Base-by-base conservation (phyloP, 2,888 invertebrate genomes). In the Agapostemon virescens region DNA sequence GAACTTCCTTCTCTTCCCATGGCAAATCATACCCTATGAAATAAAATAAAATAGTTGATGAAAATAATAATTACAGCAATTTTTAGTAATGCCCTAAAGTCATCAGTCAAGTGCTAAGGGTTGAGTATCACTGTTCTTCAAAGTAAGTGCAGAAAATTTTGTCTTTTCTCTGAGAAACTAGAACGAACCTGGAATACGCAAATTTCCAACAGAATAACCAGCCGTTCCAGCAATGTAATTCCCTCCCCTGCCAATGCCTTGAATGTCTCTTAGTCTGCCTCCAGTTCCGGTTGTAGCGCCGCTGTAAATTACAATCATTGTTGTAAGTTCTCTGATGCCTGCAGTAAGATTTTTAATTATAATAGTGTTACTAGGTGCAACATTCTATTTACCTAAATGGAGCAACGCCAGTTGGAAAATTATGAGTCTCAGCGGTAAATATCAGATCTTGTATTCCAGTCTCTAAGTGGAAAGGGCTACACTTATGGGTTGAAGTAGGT, bases 211-310 rank as follows among this genome's bases (percentile, higher is more conserved):
- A 82, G 97, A 97, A 93, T 99, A 99, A 2, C 99, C 99, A 26
- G 98, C 99, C 2, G 98, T 98, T 4, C 98, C 99, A 40, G 98
- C 99, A 84, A 98, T 97, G 0, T 98, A 97, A 90, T 98, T 95
- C 2, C 98, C 98, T 9, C 99, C 99, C 80, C 98, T 94, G 2
- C 99, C 99, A 7, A 99, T 98, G 20, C 97, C 97, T 92, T 99
- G 98, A 0, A 99, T 97, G 93, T 99, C 99, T 80, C 99, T 94
- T 76, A 99, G 96, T 61, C 99, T 94, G 0, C 99, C 99, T 0
- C 99, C 99, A 0, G 99, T 98, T 36, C 99, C 99, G 0, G 99
- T 99, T 0, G 99, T 98, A 0, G 99, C 99, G 0, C 99, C 99
- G 93, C 98, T 98, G 87, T 2, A 70, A 74, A 77, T 70, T 30